Conservation (phyloP, 2,113 vertebrate species). For the Eudyptes chrysolophus region DNA sequence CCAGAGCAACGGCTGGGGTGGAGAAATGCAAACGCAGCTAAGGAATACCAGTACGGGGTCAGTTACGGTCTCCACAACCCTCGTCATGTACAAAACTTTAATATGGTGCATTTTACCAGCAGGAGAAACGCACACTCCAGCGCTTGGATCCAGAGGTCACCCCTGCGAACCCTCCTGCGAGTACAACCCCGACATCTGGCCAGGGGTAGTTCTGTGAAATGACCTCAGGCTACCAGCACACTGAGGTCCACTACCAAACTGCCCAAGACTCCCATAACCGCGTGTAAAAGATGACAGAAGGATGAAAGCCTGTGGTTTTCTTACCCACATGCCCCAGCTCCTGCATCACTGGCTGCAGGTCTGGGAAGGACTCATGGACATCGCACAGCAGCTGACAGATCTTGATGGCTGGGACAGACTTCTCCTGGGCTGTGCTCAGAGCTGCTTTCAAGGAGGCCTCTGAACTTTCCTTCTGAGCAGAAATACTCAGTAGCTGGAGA, state of each 20-base stretch:
- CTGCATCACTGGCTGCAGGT: conserved; percentile 67
- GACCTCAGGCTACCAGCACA: background rate
- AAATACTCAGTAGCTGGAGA: conserved; percentile 70
- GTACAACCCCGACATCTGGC: background rate
- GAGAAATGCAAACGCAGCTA: background rate
- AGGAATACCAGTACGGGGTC: background rate
- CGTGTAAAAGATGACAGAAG: background rate
- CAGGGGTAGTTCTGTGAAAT: background rate
- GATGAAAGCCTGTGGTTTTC: background rate
- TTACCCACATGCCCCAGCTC: conserved; percentile 71
- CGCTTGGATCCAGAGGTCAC: background rate
- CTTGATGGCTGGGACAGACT: conserved; percentile 43
- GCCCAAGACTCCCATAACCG: background rate
- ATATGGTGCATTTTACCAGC: background rate
- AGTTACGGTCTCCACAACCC: background rate
- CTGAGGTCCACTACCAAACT: background rate
- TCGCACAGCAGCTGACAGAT: conserved; percentile 73
- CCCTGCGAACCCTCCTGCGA: background rate
- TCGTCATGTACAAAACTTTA: fast-evolving
- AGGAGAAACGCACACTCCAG: background rate
- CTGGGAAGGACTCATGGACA: conserved; percentile 43
- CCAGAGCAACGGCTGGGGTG: background rate
- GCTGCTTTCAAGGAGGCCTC: conserved; percentile 55
- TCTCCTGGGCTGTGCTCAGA: conserved; percentile 62
- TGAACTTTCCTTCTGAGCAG: conserved; percentile 42